Conservation (phyloP, 2,888 invertebrate species). For the Caenorhabditis doughertyi region DNA sequence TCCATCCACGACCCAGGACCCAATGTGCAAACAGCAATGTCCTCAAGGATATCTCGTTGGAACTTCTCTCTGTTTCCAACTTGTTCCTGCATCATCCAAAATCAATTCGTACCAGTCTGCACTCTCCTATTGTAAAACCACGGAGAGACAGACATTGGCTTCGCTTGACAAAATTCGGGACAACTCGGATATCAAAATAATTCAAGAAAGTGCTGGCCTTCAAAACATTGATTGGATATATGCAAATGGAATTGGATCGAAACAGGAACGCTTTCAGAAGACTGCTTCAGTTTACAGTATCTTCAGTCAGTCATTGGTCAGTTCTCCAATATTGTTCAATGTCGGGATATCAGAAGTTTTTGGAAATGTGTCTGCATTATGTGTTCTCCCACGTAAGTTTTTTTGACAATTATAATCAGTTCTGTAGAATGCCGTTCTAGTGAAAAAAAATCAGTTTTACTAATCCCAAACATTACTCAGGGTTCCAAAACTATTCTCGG, state of each 20-base stretch:
- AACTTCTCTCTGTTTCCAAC: constrained; percentile 12
- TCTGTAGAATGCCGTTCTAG: too few species aligned
- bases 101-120: constrained; percentile 14
- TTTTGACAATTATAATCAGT: too few species aligned
- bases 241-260: constrained; percentile 33
- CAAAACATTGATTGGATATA: constrained; percentile 26
- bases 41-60: constrained; percentile 8
- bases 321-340: constrained; percentile 2
- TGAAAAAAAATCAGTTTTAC: too few species aligned
- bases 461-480: too few species aligned
- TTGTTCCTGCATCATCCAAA: not conserved
- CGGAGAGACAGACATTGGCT: constrained; percentile 15
- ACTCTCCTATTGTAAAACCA: constrained; percentile 4
- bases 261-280: constrained; percentile 21
- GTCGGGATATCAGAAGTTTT: constrained; percentile 13
- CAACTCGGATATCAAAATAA: constrained; percentile 12
- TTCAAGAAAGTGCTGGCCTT: constrained; percentile 24
- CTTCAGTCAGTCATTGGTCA: constrained; percentile 20
- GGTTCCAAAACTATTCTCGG: too few species aligned
- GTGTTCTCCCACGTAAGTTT: constrained; percentile 41
- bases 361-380: constrained; percentile 28
- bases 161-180: constrained; percentile 22
- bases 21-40: not conserved
- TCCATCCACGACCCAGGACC: constrained; percentile 1
- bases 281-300: constrained; percentile 30